Evolutionary conservation across 2,797 vertebrate genomes (phyloP).

Genomic region (Sylvia borin): DNA sequence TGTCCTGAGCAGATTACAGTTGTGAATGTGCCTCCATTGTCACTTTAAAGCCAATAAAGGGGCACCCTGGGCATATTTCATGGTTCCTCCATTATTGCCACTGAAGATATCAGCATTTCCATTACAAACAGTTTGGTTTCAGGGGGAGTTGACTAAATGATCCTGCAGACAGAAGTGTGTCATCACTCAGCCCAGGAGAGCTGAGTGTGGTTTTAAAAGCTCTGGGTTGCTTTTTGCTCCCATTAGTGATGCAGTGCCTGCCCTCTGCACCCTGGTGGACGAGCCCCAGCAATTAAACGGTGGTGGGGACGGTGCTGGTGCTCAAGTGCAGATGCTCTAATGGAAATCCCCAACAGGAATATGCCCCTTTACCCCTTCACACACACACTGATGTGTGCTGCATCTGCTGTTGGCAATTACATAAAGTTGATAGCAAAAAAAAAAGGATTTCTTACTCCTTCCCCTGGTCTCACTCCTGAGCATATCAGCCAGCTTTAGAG

Average conservation of each 20-base stretch:
- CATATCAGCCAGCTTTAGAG: not conserved
- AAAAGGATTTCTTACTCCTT: not conserved
- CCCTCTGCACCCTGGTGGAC: not conserved
- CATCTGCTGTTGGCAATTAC: not conserved
- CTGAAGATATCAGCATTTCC: not conserved
- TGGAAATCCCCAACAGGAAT: not conserved
- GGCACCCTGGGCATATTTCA: not conserved
- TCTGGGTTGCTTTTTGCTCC: not conserved
- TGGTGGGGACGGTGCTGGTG: rapidly evolving
- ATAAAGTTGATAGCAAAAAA: not conserved
- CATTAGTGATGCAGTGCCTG: not conserved
- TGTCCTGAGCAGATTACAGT: constrained; percentile 53
- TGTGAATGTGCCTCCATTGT: not conserved
- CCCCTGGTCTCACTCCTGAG: not conserved
- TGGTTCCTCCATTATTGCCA: not conserved
- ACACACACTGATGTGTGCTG: not conserved
- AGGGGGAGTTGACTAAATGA: not conserved
- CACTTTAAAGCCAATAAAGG: not conserved
- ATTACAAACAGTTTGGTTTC: constrained; percentile 7
- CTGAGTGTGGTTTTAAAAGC: not conserved
- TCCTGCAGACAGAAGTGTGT: not conserved
- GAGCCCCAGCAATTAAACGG: not conserved
- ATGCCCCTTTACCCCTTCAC: not conserved
- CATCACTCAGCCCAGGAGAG: not conserved
- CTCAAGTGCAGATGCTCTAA: not conserved